Evolutionary conservation across 1,140 invertebrate genomes (phyloP), one percentile per base, ranked within the genome.

Genomic region (Leucophenga varia): DNA sequence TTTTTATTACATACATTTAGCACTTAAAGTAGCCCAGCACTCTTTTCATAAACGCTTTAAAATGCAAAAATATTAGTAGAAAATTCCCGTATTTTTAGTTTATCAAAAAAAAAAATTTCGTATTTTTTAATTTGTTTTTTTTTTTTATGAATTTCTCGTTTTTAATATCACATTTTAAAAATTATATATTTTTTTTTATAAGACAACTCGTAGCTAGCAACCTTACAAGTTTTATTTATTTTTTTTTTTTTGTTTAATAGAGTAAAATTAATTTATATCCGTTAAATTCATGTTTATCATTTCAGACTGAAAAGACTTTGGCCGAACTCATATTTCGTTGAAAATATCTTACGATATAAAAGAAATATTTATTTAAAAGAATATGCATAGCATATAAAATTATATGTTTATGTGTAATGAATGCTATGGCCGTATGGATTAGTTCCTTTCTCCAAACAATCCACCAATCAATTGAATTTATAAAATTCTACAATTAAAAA

Each of bases 261-360:
- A 18, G n/a, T 12, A 46, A 31, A 40, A 43, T 48, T 36, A 12
- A 42, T 54, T 61, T 43, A 52, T 55, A 49, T 31, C n/a, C 30
- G 45, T 36, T 45, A 18, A 9, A 36, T 42, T 55, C 51, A 8
- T 53, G 7, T 30, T 41, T 61, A 47, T 70, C 64, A 55, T 71
- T 70, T 71, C 70, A 73, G 70, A 73, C 70, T 73, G 70, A 73
- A 73, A 73, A 58, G 57, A 73, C 70, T 54, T 73, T 73, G 70
- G 63, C 70, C 54, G 70, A 70, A 54, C 68, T 73, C 52, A 64
- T 73, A 59, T 59, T 73, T 59, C 68, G 53, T 44, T 72, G 42
- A 50, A 25, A 28, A 10, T 19, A 49, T 16, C 14, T 21, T 55
- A 8, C 12, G 7, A 7, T 55, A 54, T 42, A 51, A 56, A 39